These are phyloP conservation scores for Sesia bembeciformis DNA, from an alignment of 2,888 invertebrate genomes.

Conservation along the genomic window DNA sequence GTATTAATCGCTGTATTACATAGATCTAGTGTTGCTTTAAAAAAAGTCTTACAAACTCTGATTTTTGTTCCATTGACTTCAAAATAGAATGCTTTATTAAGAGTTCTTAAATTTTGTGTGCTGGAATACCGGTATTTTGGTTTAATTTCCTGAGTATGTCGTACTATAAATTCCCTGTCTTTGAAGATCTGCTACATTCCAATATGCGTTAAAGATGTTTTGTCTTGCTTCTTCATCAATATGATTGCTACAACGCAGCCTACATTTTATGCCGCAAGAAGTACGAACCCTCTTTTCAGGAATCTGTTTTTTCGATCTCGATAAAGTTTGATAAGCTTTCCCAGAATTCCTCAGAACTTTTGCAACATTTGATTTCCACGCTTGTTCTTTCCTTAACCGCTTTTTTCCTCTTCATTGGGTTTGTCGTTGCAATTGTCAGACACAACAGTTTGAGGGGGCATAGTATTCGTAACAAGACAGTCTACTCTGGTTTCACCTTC, in stretches of 20 bases:
- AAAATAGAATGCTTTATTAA: neutral
- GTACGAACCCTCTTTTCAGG: neutral
- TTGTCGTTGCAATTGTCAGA: too few relatives aligned
- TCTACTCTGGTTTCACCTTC: too few relatives aligned
- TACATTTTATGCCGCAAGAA: neutral
- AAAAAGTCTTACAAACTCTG: neutral
- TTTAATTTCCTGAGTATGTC: too few relatives aligned
- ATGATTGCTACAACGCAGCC: neutral
- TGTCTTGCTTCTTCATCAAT: neutral
- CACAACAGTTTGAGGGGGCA: too few relatives aligned
- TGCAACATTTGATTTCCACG: too few relatives aligned
- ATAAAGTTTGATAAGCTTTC: neutral
- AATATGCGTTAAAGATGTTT: neutral
- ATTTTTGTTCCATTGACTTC: neutral
- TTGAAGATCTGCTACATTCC: neutral
- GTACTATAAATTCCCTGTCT: conserved; percentile 1
- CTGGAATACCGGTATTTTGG: too few relatives aligned
- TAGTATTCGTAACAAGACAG: too few relatives aligned
- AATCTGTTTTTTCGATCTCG: neutral
- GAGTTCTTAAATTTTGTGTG: conserved; percentile 1
- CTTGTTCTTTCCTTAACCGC: too few relatives aligned
- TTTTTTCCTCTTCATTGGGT: too few relatives aligned
- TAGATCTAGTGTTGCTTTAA: conserved; percentile 1
- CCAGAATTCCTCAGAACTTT: neutral
- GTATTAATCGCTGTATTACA: neutral